Evolutionary conservation across 2,797 vertebrate genomes (phyloP), one percentile per base, ranked within the genome.

Genomic region (Protonibea diacanthus): DNA sequence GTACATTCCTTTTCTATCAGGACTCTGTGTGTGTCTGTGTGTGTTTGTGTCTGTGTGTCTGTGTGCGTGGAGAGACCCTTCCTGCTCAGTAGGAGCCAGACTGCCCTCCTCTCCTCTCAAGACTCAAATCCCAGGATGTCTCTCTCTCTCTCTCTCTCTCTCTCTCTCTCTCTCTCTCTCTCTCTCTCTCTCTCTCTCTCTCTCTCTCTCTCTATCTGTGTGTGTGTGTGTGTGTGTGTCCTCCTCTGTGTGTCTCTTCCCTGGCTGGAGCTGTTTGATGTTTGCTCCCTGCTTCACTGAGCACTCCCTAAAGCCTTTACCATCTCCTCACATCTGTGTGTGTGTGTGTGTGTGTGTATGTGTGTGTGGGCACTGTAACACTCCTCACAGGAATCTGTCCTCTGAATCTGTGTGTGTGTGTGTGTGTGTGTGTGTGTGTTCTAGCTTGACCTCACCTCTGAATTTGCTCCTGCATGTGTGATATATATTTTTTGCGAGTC

Each of bases 211-310:
- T 51, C 11, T n/a, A 3, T 23, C 52, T 74, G 40, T 44, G 23
- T 56, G 60, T 56, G 59, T 63, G 71, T 64, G 45, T 53, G 14
- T 55, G 61, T 25, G 57, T 59, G 38, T 45, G 63, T 58, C 15
- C 7, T 33, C 25, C 14, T 27, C 13, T 44, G n/a, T 18, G 18
- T 71, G 15, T 63, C 11, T 58, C 33, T 51, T 42, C 27, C 14
- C 27, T 33, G 52, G 49, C 57, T 70, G 57, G 20, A 66, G 60
- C 65, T 70, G 51, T 81, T 76, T 80, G 76, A 84, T 82, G 73
- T 71, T 71, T 64, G 60, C 69, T 67, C 51, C 21, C 48, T 68
- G 70, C 71, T 66, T 80, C 45, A 74, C 51, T 49, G 64, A 82
- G 53, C 58, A 2, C 29, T 65, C 74, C 64, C 60, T 74, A 63